Base-by-base conservation (phyloP, 2,113 vertebrate genomes). In the Rostratula benghalensis region DNA sequence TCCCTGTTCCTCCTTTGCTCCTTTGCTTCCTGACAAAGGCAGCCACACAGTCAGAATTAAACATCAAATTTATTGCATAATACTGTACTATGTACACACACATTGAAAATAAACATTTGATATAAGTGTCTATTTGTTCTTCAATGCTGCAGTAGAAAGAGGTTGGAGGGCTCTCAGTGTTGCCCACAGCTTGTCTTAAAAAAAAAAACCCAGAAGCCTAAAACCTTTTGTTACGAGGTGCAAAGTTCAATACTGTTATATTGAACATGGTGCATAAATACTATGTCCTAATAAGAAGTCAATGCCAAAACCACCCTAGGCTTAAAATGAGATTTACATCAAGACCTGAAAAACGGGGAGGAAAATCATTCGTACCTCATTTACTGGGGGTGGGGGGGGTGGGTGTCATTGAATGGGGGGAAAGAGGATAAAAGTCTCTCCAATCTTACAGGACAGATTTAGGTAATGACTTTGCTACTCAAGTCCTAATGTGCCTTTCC, bases 31-130 rank as follows among this genome's bases (percentile, higher is more conserved):
- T 2, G 8, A n/a, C 0, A 73, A 39, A 94, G 56, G 56, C 82
- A 78, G 61, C 64, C n/a, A 50, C 28, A 37, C 35, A 1, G 16
- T 33, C 80, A 60, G 95, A 96, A 95, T 94, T 93, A 98, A 97
- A 98, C 97, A 96, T 97, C 92, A 95, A 94, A 96, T 98, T 98
- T 98, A 98, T 98, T 98, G 97, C 97, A 92, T 98, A 96, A 98
- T 98, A 96, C 96, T 91, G 95, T 96, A 95, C 95, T 98, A 97
- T 98, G 94, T 98, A 97, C 97, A 95, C 90, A 97, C 96, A 98
- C 97, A 94, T 97, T 69, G 96, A 98, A 98, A 98, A 98, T 98
- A 98, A 98, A 98, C 98, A 97, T 98, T 97, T 98, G 48, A 89
- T 97, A 97, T 95, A 96, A 87, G 7, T 83, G 94, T 97, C 68